Evolutionary conservation across 2,888 invertebrate species (phyloP).

Genomic region (Morpho helenor): DNA sequence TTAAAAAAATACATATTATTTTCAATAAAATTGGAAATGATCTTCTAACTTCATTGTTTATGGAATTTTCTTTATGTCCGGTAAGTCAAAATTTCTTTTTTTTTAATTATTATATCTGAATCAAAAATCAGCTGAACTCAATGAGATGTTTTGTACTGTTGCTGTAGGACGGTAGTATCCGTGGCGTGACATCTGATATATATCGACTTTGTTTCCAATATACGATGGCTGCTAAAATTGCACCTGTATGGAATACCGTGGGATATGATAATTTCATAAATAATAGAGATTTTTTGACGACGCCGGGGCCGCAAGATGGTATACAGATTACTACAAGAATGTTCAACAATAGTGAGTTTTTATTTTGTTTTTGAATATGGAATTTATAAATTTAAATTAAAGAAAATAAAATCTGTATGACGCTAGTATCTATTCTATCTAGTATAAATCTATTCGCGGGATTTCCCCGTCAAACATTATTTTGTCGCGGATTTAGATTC

Average conservation of each 20-base stretch:
- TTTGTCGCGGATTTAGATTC: too few relatives aligned
- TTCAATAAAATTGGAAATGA: slow-evolving; percentile 58
- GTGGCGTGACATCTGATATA: slow-evolving; percentile 43
- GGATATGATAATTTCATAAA: slow-evolving; percentile 56
- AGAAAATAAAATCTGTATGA: too few relatives aligned
- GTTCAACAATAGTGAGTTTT: slow-evolving; percentile 9
- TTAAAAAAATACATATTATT: slow-evolving; percentile 59
- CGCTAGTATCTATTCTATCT: too few relatives aligned
- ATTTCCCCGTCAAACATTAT: too few relatives aligned
- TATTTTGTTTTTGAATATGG: too few relatives aligned
- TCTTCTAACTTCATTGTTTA: slow-evolving; percentile 53
- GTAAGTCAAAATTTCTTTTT: slow-evolving; percentile 38
- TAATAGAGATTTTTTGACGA: slow-evolving; percentile 59
- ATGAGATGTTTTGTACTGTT: too few relatives aligned
- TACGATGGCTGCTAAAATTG: slow-evolving; percentile 62
- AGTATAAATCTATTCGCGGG: too few relatives aligned
- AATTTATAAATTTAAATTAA: too few relatives aligned
- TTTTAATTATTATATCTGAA: background rate
- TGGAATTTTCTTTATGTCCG: slow-evolving; percentile 57
- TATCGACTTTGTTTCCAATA: slow-evolving; percentile 61
- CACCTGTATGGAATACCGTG: slow-evolving; percentile 60
- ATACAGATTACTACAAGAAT: slow-evolving; percentile 34
- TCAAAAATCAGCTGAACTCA: too few relatives aligned
- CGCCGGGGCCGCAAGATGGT: slow-evolving; percentile 51
- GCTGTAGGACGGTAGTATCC: slow-evolving; percentile 50